These are phyloP conservation scores for Paraplagusia blochii DNA, from an alignment of 2,113 vertebrate species.

Conservation along the genomic window DNA sequence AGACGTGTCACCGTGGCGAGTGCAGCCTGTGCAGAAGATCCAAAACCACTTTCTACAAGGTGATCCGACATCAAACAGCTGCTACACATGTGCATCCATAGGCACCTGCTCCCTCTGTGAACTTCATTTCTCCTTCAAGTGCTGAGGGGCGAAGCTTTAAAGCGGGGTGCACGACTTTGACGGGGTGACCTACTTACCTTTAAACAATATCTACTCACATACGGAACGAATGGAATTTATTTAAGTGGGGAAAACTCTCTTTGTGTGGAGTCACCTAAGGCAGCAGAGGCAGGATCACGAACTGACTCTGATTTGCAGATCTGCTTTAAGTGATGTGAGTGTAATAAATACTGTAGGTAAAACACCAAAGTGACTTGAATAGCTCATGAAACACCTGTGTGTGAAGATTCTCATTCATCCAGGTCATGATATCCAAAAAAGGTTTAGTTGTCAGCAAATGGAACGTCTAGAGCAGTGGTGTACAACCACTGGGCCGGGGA, in stretches of 20 bases:
- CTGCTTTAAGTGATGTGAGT: neutral
- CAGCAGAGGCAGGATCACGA: neutral
- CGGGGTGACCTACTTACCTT: neutral
- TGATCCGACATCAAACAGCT: conserved; percentile 51
- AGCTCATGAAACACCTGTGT: too few species aligned
- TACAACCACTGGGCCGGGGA: too few species aligned
- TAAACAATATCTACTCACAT: conserved; percentile 50
- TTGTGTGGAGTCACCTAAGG: neutral
- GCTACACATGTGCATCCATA: conserved; percentile 1
- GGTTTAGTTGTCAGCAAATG: too few species aligned
- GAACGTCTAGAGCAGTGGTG: too few species aligned
- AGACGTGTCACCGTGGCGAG: conserved; percentile 16
- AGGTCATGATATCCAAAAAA: too few species aligned
- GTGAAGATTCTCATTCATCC: too few species aligned
- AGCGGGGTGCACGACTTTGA: conserved; percentile 47
- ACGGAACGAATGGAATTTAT: too few species aligned
- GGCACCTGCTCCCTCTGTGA: neutral
- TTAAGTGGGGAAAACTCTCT: neutral
- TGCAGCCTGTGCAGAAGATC: conserved; percentile 28
- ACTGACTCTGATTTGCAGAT: neutral
- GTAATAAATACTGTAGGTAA: neutral
- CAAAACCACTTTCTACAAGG: conserved; percentile 49
- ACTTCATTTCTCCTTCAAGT: conserved; percentile 45
- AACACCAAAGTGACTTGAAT: too few species aligned
- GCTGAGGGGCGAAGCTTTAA: conserved; percentile 56